These are phyloP conservation scores for Samia ricini DNA, from an alignment of 1,140 invertebrate genomes.

Conservation along the genomic window DNA sequence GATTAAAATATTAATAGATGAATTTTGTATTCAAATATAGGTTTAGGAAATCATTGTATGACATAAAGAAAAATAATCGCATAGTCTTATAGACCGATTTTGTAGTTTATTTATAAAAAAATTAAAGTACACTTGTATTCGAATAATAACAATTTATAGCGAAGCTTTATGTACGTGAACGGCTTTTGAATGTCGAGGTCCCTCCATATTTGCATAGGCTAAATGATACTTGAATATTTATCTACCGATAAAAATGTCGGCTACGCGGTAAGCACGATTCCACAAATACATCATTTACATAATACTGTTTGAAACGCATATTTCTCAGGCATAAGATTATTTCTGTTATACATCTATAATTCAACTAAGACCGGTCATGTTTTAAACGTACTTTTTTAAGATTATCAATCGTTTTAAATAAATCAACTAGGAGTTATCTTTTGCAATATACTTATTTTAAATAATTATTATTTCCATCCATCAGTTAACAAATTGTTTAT, in stretches of 20 bases:
- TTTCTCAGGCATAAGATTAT: slow-evolving; percentile 3
- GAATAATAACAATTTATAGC: slow-evolving; percentile 5
- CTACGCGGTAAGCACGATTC: slow-evolving; percentile 47
- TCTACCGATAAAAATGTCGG: slow-evolving; percentile 43
- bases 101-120: too few species aligned
- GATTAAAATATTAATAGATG: too few species aligned
- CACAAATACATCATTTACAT: slow-evolving; percentile 49
- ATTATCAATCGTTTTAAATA: too few species aligned
- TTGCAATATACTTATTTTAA: too few species aligned
- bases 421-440: too few species aligned
- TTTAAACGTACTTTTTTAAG: not conserved
- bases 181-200: slow-evolving; percentile 20
- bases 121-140: too few species aligned
- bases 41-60: too few species aligned
- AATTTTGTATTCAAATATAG: too few species aligned
- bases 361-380: not conserved
- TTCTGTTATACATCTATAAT: not conserved
- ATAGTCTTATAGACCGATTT: too few species aligned
- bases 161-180: slow-evolving; percentile 21
- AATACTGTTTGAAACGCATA: slow-evolving; percentile 26
- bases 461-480: too few species aligned
- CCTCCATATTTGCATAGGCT: slow-evolving; percentile 54
- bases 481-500: too few species aligned
- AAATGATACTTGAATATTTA: slow-evolving; percentile 64
- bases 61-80: too few species aligned